Evolutionary conservation across 2,797 vertebrate genomes (phyloP).

Genomic region (Decapterus maruadsi): DNA sequence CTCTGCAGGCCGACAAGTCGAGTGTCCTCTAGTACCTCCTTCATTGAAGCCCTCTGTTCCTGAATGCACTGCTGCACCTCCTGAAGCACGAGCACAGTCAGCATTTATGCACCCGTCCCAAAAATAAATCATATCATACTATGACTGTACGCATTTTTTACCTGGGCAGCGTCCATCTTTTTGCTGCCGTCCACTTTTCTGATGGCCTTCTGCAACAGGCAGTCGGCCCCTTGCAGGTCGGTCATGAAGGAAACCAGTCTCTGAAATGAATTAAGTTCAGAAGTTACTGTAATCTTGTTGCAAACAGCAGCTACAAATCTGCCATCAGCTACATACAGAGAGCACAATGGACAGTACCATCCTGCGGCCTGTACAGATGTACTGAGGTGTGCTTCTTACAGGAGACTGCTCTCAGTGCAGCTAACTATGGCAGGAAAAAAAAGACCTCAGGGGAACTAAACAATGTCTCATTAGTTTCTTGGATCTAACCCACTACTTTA

Average conservation of each 20-base stretch:
- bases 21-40: slow-evolving; percentile 87
- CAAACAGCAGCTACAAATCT: background rate
- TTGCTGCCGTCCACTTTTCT: slow-evolving; percentile 83
- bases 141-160: slow-evolving; percentile 59
- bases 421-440: background rate
- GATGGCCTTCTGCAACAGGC: slow-evolving; percentile 89
- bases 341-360: fast-evolving
- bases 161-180: slow-evolving; percentile 82
- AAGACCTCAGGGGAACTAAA: background rate
- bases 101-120: slow-evolving; percentile 29
- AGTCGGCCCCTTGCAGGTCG: slow-evolving; percentile 84
- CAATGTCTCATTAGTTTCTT: background rate
- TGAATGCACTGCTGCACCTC: slow-evolving; percentile 84
- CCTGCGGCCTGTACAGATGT: background rate
- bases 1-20: slow-evolving; percentile 90
- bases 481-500: background rate
- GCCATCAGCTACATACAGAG: slow-evolving; percentile 5
- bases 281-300: background rate
- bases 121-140: background rate
- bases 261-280: slow-evolving; percentile 74
- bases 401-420: background rate
- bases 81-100: slow-evolving; percentile 72
- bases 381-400: background rate
- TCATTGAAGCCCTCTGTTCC: slow-evolving; percentile 91
- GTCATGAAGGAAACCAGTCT: slow-evolving; percentile 89